Base-by-base conservation (phyloP, 2,888 invertebrate genomes). In the Sycophila texana region DNA sequence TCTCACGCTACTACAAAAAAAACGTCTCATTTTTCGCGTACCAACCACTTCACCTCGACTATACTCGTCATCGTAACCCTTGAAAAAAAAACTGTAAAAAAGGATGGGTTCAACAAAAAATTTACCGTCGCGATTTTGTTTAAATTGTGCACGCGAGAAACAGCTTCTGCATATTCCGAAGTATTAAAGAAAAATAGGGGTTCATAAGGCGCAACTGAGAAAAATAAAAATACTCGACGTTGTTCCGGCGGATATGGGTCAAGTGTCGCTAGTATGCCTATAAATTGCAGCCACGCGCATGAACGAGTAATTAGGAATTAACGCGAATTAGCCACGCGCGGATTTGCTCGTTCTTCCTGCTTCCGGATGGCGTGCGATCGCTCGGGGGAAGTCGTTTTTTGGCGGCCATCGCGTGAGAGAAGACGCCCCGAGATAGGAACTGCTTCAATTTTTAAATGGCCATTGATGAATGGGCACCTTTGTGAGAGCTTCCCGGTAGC, bases 261-360 rank as follows among this genome's bases (percentile, higher is more conserved):
- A 60, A 68, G 75, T 68, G 30, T 20, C 20, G 57, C n/a, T 14
- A 20, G 39, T 53, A 57, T 65, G 77, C 77, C 65, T 77, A n/a
- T n/a, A n/a, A 77, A 77, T 77, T 77, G 77, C 71, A 55, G 49
- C 71, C 61, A 71, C 58, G 63, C 70, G 63, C 70, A 53, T 65
- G 58, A 74, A 53, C 74, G 65, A 75, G 63, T 63, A 79, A 76
- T 81, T 74, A 72, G 78, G 61, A 76, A 79, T 81, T 75, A 79
- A 73, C 63, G 58, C 57, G 51, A 77, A 74, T 75, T 75, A 60
- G 16, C 2, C 60, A 14, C 26, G 22, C 26, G 39, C 53, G 53
- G 26, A 22, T 4, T 60, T 22, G 14, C 26, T 39, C 14, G 12
- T 4, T 10, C 14, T 60, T 22, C 22, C 14, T 58, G 13, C 13